Conservation (phyloP, 35 echinoderm and acorn worm species). For the Lytechinus pictus region DNA sequence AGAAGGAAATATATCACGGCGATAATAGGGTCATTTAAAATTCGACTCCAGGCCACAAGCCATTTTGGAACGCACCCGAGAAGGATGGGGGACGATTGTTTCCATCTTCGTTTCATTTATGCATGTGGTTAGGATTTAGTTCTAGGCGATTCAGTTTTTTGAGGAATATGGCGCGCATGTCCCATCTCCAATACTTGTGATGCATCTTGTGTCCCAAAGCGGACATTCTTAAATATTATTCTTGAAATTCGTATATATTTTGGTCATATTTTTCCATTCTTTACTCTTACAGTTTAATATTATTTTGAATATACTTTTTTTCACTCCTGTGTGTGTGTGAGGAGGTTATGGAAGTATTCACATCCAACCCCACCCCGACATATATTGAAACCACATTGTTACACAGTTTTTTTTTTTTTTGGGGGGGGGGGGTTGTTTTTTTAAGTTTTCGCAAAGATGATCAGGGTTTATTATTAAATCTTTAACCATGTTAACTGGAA, state of each 20-base stretch:
- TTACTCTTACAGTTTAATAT: not conserved
- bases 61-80: not conserved
- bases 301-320: not conserved
- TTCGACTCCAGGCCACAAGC: constrained; percentile 14
- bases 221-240: not conserved
- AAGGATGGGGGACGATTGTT: constrained; percentile 9
- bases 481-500: too few species aligned
- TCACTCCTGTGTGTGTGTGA: not conserved
- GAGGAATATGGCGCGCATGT: not conserved
- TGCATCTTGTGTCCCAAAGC: not conserved
- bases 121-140: constrained; percentile 4
- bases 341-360: not conserved
- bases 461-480: too few species aligned
- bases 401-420: too few species aligned
- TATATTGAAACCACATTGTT: not conserved
- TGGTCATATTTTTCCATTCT: not conserved
- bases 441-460: not conserved
- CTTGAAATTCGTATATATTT: not conserved
- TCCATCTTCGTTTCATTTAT: not conserved
- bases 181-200: not conserved
- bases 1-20: constrained; percentile 7
- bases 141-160: not conserved
- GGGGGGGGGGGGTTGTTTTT: too few species aligned
- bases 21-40: constrained; percentile 45
- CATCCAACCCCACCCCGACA: too few species aligned